phyloP scores from a whole-genome alignment of 1,140 invertebrate species.

The Drosophila fuyamai region DNA sequence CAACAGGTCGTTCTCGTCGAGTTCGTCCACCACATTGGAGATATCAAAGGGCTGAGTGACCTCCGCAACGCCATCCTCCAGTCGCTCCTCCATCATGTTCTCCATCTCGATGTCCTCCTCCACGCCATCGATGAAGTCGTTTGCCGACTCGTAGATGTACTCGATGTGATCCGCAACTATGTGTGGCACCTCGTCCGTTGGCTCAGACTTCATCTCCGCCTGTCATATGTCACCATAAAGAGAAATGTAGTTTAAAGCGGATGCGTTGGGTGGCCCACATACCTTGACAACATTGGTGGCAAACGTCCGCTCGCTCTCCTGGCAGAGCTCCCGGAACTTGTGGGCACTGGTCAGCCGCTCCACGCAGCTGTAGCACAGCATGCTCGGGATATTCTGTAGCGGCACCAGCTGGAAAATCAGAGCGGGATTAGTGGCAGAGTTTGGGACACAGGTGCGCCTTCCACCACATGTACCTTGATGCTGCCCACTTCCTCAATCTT shows the following conservation, averaged over 20 bases:
- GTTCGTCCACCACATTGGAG: conserved; percentile 39
- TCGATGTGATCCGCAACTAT: conserved; percentile 58
- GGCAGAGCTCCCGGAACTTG: conserved; percentile 70
- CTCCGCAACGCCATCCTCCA: conserved; percentile 59
- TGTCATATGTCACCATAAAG: conserved; percentile 5
- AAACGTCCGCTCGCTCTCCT: conserved; percentile 74
- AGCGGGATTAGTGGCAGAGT: background rate
- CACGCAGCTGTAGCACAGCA: conserved; percentile 68
- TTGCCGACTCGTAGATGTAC: conserved; percentile 70
- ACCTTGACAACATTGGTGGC: conserved; percentile 75
- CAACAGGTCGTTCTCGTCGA: conserved; percentile 54
- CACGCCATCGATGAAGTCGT: conserved; percentile 69
- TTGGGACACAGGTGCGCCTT: background rate
- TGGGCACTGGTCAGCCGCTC: conserved; percentile 58
- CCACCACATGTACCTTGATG: conserved; percentile 56
- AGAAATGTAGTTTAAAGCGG: background rate
- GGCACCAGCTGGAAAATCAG: conserved; percentile 59
- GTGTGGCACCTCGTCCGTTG: conserved; percentile 51
- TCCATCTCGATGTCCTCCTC: conserved; percentile 73
- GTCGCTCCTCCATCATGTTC: conserved; percentile 59
- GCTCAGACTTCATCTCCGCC: conserved; percentile 74
- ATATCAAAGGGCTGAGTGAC: conserved; percentile 40
- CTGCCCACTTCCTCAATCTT: conserved; percentile 78
- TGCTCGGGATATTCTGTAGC: conserved; percentile 74
- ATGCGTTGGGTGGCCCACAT: background rate